phyloP scores from a whole-genome alignment of 2,797 vertebrate species.

The Malacoraja senta region DNA sequence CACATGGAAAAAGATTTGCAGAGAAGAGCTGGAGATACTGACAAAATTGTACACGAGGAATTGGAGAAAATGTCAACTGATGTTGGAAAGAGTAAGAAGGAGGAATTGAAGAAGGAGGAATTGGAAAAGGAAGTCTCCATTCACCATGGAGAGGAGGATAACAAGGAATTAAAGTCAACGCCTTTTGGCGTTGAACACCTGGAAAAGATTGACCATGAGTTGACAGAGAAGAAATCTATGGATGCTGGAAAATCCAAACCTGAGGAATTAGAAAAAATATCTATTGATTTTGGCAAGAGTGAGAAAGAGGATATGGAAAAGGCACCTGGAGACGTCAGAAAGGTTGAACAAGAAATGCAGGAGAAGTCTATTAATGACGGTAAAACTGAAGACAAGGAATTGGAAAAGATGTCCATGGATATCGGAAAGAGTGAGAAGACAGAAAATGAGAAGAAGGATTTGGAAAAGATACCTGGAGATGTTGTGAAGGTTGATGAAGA shows the following conservation, averaged over 20 bases:
- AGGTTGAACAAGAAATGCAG: background rate
- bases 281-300: background rate
- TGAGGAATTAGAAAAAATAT: background rate
- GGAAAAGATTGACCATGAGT: background rate
- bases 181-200: background rate
- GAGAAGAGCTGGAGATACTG: background rate
- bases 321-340: no score
- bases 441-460: background rate
- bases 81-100: background rate
- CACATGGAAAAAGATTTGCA: background rate
- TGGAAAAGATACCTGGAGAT: background rate
- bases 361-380: background rate
- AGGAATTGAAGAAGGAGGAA: background rate
- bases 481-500: background rate
- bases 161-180: background rate
- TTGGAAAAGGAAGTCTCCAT: background rate
- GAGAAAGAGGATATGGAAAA: background rate
- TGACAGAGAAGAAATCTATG: background rate
- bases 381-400: background rate
- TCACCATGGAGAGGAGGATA: background rate
- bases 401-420: background rate
- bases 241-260: background rate
- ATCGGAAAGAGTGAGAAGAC: background rate
- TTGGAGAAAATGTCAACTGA: background rate
- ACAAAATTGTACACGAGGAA: background rate